These are phyloP conservation scores for Myotis vivesi DNA, from an alignment of 2,797 vertebrate genomes.

Conservation along the genomic window DNA sequence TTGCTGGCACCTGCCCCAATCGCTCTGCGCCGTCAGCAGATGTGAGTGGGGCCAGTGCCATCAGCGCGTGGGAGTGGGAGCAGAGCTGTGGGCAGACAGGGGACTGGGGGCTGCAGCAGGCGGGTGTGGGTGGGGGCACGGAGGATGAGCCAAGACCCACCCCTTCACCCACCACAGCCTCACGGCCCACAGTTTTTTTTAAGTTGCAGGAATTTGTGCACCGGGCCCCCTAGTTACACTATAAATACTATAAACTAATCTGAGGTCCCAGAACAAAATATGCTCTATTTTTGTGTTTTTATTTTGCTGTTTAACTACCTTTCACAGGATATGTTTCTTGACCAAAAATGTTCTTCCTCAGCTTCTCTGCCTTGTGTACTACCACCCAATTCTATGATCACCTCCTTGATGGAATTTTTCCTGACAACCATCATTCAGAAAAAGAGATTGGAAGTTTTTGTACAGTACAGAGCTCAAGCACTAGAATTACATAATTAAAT, in stretches of 20 bases:
- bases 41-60: too few relatives aligned
- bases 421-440: conserved; percentile 3
- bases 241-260: neutral
- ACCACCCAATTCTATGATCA: neutral
- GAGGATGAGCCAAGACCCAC: too few relatives aligned
- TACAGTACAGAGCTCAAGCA: neutral
- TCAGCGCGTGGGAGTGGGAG: too few relatives aligned
- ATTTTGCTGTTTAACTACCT: neutral
- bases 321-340: neutral
- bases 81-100: too few relatives aligned
- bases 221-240: neutral
- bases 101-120: too few relatives aligned
- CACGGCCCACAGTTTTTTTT: too few relatives aligned
- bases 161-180: too few relatives aligned
- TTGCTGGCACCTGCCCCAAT: too few relatives aligned
- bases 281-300: neutral
- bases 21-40: too few relatives aligned
- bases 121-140: too few relatives aligned
- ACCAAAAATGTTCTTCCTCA: neutral
- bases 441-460: conserved; percentile 3
- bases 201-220: too few relatives aligned
- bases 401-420: conserved; percentile 1
- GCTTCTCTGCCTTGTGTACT: neutral
- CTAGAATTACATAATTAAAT: neutral
- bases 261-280: conserved; percentile 24